Evolutionary conservation across 2,888 invertebrate species (phyloP).

Genomic region (Alcis repandata): DNA sequence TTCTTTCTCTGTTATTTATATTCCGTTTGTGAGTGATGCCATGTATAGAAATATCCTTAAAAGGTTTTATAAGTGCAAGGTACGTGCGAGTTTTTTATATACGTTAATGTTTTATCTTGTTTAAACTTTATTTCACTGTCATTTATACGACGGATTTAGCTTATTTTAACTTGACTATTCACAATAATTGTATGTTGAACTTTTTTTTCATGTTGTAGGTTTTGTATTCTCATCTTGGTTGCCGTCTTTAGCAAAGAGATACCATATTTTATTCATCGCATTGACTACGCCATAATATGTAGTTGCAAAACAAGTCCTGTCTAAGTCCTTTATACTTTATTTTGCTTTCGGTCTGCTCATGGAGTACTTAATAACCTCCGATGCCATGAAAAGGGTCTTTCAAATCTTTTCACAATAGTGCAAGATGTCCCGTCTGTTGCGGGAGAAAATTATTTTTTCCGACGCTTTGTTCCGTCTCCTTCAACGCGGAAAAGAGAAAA

Average conservation of each 20-base stretch:
- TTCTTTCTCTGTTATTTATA: conserved; percentile 11
- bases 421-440: conserved; percentile 62
- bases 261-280: conserved; percentile 1
- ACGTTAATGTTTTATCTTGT: no score
- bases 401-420: conserved; percentile 82
- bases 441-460: conserved; percentile 79
- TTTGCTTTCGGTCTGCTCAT: conserved; percentile 34
- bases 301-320: background rate
- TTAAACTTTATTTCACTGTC: no score
- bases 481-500: conserved; percentile 65
- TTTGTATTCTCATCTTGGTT: background rate
- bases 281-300: background rate
- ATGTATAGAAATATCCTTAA: background rate
- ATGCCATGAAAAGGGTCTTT: conserved; percentile 68
- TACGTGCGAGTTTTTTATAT: background rate
- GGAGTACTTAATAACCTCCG: conserved; percentile 65
- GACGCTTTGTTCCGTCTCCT: conserved; percentile 69
- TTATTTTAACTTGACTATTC: no score
- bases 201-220: no score
- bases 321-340: conserved; percentile 15
- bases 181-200: no score
- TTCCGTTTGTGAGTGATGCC: background rate
- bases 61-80: background rate
- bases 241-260: background rate
- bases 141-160: no score